phyloP scores from a whole-genome alignment of 2,113 vertebrate genomes.

The Forbesichthys agassizii region DNA sequence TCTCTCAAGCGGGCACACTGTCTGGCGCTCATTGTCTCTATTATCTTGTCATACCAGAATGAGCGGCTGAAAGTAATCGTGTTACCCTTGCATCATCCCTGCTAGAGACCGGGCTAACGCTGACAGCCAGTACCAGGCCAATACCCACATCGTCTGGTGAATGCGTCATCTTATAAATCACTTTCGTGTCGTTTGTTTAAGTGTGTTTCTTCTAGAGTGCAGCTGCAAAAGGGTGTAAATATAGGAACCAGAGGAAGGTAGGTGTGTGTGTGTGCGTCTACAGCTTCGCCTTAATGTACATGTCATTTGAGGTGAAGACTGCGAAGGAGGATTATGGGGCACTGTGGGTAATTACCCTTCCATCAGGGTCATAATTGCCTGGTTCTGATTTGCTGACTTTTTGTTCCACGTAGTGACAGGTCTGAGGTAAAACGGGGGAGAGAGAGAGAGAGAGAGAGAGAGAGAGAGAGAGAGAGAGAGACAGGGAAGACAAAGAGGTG shows the following conservation, averaged over 20 bases:
- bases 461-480: conserved; percentile 11
- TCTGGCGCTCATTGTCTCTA: conserved; percentile 49
- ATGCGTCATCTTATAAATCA: background rate
- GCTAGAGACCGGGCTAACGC: conserved; percentile 10
- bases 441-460: background rate
- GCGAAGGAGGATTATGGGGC: conserved; percentile 44
- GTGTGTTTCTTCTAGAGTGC: background rate
- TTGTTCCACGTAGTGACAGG: conserved; percentile 43
- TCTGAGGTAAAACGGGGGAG: background rate
- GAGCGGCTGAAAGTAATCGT: conserved; percentile 50
- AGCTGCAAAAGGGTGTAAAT: background rate
- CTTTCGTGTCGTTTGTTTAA: no score
- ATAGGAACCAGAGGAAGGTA: background rate
- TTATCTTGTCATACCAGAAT: conserved; percentile 60
- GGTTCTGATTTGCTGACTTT: conserved; percentile 38
- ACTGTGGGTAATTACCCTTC: conserved; percentile 57
- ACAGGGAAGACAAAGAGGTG: background rate
- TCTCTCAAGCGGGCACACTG: background rate
- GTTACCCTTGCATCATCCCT: conserved; percentile 47
- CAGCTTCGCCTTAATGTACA: conserved; percentile 33
- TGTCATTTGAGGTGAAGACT: conserved; percentile 46
- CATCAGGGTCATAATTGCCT: conserved; percentile 52
- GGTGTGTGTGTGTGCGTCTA: conserved; percentile 1
- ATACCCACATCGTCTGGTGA: background rate
- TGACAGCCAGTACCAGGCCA: background rate